Percentiles rank a stretch among this genome's conserved stretches.
These are phyloP conservation scores for Pharmacophagus antenor DNA, from an alignment of 2,888 invertebrate genomes.

Conservation along the genomic window DNA sequence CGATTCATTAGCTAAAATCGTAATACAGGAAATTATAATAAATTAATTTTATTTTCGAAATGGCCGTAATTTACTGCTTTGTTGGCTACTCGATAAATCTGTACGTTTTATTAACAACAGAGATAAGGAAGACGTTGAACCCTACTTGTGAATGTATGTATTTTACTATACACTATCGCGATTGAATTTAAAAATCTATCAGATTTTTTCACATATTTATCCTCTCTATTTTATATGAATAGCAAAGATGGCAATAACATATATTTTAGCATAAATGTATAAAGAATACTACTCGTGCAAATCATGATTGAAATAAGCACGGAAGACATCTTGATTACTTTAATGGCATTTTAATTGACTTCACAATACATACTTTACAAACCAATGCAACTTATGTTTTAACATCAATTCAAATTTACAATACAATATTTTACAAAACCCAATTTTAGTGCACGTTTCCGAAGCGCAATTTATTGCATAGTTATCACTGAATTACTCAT, in stretches of 20 bases:
- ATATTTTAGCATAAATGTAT: neutral
- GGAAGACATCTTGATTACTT: neutral
- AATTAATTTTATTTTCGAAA: too few species aligned
- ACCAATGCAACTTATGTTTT: neutral
- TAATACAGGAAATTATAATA: too few species aligned
- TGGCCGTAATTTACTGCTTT: too few species aligned
- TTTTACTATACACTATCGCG: neutral
- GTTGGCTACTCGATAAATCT: too few species aligned
- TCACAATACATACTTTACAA: neutral
- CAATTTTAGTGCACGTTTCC: neutral
- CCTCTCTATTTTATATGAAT: too few species aligned
- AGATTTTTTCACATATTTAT: too few species aligned
- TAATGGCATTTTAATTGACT: neutral
- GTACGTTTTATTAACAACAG: too few species aligned
- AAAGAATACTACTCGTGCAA: neutral
- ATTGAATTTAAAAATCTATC: neutral
- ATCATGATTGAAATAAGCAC: slow-evolving; percentile 1
- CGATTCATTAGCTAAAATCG: too few species aligned
- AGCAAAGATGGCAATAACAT: neutral
- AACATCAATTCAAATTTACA: neutral
- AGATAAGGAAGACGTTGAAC: neutral
- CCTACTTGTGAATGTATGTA: neutral
- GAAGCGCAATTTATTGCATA: neutral
- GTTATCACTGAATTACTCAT: neutral
- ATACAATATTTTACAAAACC: neutral